Percentiles rank a stretch among this genome's conserved stretches.
These are phyloP conservation scores for Antedon mediterranea DNA, from an alignment of 53 echinoderm and acorn worm species.

Conservation along the genomic window DNA sequence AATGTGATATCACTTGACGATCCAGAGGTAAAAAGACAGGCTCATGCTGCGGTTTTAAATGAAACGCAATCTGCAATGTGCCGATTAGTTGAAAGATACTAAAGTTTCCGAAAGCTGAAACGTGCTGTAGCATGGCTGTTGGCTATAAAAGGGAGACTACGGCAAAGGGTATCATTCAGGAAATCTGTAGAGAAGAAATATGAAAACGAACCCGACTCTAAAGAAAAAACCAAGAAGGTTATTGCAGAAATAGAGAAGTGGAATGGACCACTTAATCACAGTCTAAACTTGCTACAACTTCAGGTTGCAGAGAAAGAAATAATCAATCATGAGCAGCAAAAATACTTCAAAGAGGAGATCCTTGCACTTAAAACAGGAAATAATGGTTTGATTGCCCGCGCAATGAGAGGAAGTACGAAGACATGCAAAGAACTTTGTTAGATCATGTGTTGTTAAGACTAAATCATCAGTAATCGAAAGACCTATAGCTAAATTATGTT, in stretches of 20 bases:
- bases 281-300: slow-evolving; percentile 1
- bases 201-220: no score
- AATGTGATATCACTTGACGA: slow-evolving; percentile 1
- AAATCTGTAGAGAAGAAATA: no score
- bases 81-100: background rate
- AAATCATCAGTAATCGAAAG: no score
- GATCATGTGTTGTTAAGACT: no score
- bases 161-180: background rate
- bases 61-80: background rate
- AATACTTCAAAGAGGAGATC: slow-evolving; percentile 2
- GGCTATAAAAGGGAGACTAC: background rate
- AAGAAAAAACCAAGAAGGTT: no score
- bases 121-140: slow-evolving; percentile 13
- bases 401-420: background rate
- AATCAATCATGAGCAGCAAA: slow-evolving; percentile 1
- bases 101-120: slow-evolving; percentile 17
- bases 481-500: no score
- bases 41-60: background rate
- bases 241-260: no score
- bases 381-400: background rate
- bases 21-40: slow-evolving; percentile 14
- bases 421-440: no score
- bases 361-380: background rate
- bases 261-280: no score
- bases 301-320: background rate